phyloP scores from a whole-genome alignment of 2,113 vertebrate genomes.

The Tichodroma muraria region DNA sequence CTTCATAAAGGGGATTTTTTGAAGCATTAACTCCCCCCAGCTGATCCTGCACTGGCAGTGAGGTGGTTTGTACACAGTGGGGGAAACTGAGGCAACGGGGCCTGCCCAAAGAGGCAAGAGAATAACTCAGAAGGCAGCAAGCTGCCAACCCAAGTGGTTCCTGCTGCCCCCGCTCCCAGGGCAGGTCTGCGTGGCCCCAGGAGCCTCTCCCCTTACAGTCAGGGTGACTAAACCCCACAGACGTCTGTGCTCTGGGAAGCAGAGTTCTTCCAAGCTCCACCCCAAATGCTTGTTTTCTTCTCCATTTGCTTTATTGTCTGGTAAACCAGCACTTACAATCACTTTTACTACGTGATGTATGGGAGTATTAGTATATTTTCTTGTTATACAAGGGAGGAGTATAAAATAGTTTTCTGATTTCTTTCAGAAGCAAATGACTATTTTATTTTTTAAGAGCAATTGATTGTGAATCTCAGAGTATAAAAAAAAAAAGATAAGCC shows the following conservation, averaged over 20 bases:
- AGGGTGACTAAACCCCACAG: background rate
- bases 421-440: slow-evolving; percentile 85
- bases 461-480: slow-evolving; percentile 83
- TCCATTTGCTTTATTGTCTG: slow-evolving; percentile 19
- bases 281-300: background rate
- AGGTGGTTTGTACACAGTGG: background rate
- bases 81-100: background rate
- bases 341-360: slow-evolving; percentile 49
- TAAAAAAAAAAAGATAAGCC: slow-evolving; percentile 67
- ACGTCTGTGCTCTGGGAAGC: background rate
- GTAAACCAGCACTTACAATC: slow-evolving; percentile 50
- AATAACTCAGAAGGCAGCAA: background rate
- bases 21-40: background rate
- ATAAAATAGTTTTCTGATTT: slow-evolving; percentile 92
- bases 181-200: background rate
- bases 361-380: slow-evolving; percentile 78
- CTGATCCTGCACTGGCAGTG: background rate
- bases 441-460: slow-evolving; percentile 96
- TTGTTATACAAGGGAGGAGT: slow-evolving; percentile 98
- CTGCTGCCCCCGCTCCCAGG: background rate
- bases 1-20: background rate
- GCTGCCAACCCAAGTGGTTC: background rate
- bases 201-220: background rate
- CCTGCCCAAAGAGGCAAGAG: background rate
- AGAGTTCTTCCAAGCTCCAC: background rate